Percentiles rank a stretch among this genome's conserved stretches.
Conservation (phyloP, 2,113 vertebrate species). For the Daphoenositta chrysoptera region DNA sequence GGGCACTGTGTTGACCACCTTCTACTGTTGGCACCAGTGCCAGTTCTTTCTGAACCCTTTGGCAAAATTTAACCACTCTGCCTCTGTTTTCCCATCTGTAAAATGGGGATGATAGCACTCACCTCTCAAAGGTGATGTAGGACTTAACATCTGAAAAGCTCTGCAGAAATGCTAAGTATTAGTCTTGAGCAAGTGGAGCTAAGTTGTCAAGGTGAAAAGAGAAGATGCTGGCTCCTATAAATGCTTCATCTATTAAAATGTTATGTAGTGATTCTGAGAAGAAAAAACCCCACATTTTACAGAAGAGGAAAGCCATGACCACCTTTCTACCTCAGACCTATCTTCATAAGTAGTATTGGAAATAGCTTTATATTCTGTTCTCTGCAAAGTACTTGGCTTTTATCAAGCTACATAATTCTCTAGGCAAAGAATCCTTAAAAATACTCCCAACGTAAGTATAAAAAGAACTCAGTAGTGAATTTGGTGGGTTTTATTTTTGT, state of each 20-base stretch:
- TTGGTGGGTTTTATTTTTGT: conserved; percentile 74
- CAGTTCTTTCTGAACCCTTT: neutral
- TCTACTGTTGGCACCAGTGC: neutral
- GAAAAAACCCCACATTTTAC: conserved; percentile 74
- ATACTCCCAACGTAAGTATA: conserved; percentile 40
- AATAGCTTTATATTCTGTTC: conserved; percentile 72
- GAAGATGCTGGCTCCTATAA: neutral
- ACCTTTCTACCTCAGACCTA: conserved; percentile 98
- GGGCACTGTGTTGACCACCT: neutral
- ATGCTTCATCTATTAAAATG: conserved; percentile 19
- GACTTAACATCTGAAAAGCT: neutral
- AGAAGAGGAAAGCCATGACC: conserved; percentile 96
- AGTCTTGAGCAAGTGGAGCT: conserved; percentile 46
- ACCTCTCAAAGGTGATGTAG: neutral
- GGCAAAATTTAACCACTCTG: conserved; percentile 46
- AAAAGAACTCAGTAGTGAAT: conserved; percentile 73
- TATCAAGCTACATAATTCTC: conserved; percentile 62
- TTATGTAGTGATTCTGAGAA: conserved; percentile 78
- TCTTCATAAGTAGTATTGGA: conserved; percentile 80
- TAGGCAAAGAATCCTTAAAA: conserved; percentile 70
- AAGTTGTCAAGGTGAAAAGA: conserved; percentile 32
- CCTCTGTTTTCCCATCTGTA: conserved; percentile 59
- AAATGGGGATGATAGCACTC: conserved; percentile 21
- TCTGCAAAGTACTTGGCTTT: conserved; percentile 68
- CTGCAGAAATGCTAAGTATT: conserved; percentile 11